Percentiles rank a stretch among this genome's conserved stretches.
Evolutionary conservation across 2,797 vertebrate genomes (phyloP).

Genomic region (Glossophaga mutica): DNA sequence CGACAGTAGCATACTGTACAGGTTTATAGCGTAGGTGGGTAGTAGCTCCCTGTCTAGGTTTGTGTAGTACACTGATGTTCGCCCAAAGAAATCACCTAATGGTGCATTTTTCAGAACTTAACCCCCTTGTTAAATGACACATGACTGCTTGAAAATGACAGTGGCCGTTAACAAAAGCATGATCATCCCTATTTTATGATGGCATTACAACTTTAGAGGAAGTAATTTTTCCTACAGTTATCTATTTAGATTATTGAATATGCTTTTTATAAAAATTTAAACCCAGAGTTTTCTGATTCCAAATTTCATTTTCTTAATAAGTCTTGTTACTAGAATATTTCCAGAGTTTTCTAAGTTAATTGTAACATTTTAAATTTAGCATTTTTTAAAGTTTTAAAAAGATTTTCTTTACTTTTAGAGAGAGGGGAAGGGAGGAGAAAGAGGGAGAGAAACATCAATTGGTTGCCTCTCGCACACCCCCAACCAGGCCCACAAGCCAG

Average conservation of each 20-base stretch:
- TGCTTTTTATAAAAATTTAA: not conserved
- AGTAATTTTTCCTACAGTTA: not conserved
- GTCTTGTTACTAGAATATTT: not conserved
- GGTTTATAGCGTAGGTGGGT: not conserved
- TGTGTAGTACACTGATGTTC: not conserved
- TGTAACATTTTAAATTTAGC: not conserved
- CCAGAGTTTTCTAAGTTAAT: not conserved
- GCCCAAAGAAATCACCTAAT: not conserved
- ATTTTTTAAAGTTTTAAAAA: not conserved
- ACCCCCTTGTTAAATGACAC: not conserved
- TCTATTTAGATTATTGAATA: not conserved
- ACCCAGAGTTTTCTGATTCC: not conserved
- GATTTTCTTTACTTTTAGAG: no score
- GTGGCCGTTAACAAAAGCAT: not conserved
- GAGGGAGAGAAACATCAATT: no score
- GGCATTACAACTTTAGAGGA: not conserved
- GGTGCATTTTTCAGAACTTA: no score
- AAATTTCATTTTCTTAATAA: not conserved
- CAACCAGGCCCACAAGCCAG: no score
- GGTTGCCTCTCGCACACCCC: no score
- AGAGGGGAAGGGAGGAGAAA: no score
- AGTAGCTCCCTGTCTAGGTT: not conserved
- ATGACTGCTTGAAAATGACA: not conserved
- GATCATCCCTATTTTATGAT: not conserved
- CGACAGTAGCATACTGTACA: not conserved